These are phyloP conservation scores for Tipula helvola DNA, from an alignment of 2,888 invertebrate genomes.

Conservation along the genomic window DNA sequence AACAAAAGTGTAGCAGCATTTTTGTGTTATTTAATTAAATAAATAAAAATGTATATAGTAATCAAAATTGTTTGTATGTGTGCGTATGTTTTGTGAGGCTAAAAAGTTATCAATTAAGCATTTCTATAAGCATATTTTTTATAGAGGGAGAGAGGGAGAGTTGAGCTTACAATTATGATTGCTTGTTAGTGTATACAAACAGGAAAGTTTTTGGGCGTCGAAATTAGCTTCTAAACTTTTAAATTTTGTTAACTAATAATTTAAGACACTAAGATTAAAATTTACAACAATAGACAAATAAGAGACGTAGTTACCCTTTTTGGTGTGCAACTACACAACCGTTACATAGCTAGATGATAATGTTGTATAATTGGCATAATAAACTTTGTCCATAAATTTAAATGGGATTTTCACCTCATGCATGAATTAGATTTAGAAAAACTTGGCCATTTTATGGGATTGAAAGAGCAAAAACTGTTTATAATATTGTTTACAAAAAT, in stretches of 20 bases:
- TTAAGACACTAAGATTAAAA: background rate
- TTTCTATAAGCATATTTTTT: too few relatives aligned
- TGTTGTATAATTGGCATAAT: background rate
- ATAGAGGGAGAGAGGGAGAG: too few relatives aligned
- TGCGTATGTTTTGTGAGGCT: background rate
- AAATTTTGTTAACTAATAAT: background rate
- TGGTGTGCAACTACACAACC: background rate
- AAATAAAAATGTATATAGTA: background rate
- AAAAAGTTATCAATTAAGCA: background rate
- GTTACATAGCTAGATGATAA: background rate
- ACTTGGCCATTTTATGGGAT: background rate
- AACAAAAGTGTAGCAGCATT: background rate
- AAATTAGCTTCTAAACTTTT: background rate
- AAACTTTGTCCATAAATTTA: background rate
- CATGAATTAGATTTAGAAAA: background rate
- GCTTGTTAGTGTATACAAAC: too few relatives aligned
- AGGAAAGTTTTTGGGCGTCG: too few relatives aligned
- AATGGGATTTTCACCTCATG: background rate
- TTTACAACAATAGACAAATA: background rate
- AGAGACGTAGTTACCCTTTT: background rate
- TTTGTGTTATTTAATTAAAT: too few relatives aligned
- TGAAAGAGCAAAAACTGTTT: background rate
- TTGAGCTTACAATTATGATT: background rate
- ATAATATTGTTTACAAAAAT: background rate
- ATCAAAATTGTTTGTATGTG: background rate